Evolutionary conservation across 2,113 vertebrate species (phyloP), one percentile per base, ranked within the genome.

Genomic region (Semnornis frantzii): DNA sequence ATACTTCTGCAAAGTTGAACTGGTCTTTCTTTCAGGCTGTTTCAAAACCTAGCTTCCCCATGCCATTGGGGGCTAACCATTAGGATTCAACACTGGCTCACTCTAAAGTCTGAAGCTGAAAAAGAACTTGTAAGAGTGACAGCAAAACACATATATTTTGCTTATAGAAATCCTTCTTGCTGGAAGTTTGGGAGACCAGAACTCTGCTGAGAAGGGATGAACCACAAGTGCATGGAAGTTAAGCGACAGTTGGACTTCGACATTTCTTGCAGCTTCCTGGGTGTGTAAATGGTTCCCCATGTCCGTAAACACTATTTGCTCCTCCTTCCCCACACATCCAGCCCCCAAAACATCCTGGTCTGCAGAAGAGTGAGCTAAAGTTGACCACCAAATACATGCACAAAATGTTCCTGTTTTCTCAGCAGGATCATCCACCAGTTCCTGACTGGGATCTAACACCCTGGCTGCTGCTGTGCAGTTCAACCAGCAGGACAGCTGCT

Each of bases 21-120:
- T 72, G 44, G 68, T 68, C 82, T 87, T 68, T 75, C 34, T 16
- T 23, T 34, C 9, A 58, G 44, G 17, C 6, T 69, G 12, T 10
- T n/a, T 77, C 2, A 4, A 50, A 11, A 31, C 42, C 8, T 58
- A 73, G 4, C 2, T 31, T 73, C 8, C 14, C 4, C 0, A 0
- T 54, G 28, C 25, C 55, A 33, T 1, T 21, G 33, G 23, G 23
- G 14, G 46, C 58, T 7, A 10, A 72, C 25, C 50, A 59, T 33
- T 8, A 44, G 34, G 14, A 39, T 75, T 33, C 48, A 68, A 17
- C 21, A 33, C 1, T 21, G 27, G 6, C 23, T 89, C 8, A 4
- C 37, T 88, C 20, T 23, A 57, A 25, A 78, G 2, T 2, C 18
- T 60, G 14, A 46, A 86, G 58, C 9, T 55, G 30, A 94, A 14